Evolutionary conservation across 2,113 vertebrate species (phyloP).

Genomic region (Zootoca vivipara): DNA sequence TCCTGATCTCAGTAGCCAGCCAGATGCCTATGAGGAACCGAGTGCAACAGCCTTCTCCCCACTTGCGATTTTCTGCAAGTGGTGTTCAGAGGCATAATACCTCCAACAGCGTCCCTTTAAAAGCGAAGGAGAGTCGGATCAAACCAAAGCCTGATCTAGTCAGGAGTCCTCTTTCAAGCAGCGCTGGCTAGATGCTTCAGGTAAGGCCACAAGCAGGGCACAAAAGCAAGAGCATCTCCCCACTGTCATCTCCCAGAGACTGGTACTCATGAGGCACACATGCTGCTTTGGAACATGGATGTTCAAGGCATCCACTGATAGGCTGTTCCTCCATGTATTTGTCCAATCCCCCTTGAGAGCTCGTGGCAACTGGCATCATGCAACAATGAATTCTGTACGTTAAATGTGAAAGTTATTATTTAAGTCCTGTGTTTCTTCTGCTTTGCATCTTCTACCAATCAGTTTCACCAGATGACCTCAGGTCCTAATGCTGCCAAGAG

Average conservation of each 20-base stretch:
- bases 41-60: too few relatives aligned
- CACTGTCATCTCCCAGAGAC: neutral
- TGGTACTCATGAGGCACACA: neutral
- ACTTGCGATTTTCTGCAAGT: too few relatives aligned
- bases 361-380: neutral
- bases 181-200: neutral
- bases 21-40: too few relatives aligned
- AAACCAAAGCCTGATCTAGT: neutral
- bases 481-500: neutral
- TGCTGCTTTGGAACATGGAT: too few relatives aligned
- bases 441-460: neutral
- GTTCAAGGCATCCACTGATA: neutral
- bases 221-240: neutral
- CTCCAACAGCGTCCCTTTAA: neutral
- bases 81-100: too few relatives aligned
- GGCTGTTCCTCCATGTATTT: neutral
- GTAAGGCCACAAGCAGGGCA: neutral
- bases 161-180: too few relatives aligned
- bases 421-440: neutral
- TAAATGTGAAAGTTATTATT: neutral
- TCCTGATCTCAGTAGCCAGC: too few relatives aligned
- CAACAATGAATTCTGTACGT: neutral
- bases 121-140: neutral
- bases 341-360: neutral
- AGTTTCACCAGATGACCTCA: neutral